Evolutionary conservation across 2,888 invertebrate genomes (phyloP).

Genomic region (Didymodactylos carnosus): DNA sequence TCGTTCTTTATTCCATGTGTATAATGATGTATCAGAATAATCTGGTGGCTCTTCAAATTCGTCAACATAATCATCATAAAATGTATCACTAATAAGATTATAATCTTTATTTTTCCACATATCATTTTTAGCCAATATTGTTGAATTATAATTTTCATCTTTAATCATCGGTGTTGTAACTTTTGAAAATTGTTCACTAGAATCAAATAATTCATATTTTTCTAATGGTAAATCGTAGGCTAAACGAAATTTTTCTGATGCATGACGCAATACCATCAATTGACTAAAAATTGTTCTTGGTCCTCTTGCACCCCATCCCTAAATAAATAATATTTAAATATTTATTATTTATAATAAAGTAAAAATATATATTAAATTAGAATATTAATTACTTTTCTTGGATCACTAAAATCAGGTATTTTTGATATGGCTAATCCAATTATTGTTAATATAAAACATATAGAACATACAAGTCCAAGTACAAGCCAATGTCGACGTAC

Average conservation of each 20-base stretch:
- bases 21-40: not conserved
- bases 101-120: not conserved
- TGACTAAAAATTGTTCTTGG: slow-evolving; percentile 8
- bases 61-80: not conserved
- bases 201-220: not conserved
- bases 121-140: not conserved
- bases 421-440: not conserved
- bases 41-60: not conserved
- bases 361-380: too few relatives aligned
- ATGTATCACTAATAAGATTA: not conserved
- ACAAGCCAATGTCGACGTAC: not conserved
- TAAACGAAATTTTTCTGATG: not conserved
- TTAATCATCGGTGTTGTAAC: not conserved
- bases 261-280: slow-evolving; percentile 3
- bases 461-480: not conserved
- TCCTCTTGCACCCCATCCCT: slow-evolving; percentile 12
- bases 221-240: not conserved
- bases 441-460: not conserved
- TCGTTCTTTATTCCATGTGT: not conserved
- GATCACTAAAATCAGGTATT: not conserved
- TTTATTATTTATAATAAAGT: not conserved
- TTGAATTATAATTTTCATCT: not conserved
- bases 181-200: not conserved
- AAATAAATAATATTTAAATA: not conserved
- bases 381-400: not conserved